Evolutionary conservation across 1,140 invertebrate genomes (phyloP).

Genomic region (Chlorops oryzae): DNA sequence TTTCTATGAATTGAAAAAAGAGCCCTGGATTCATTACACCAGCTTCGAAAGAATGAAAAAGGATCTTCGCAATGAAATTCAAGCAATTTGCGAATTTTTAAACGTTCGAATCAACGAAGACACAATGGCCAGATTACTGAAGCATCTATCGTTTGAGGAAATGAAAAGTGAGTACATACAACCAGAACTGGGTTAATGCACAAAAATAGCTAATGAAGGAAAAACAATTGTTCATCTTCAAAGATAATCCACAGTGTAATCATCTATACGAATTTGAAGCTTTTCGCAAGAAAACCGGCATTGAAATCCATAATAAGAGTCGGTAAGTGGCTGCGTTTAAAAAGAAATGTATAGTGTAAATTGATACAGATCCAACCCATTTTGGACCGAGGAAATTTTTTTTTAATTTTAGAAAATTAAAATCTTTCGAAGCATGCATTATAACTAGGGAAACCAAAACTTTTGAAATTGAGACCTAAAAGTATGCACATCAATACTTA

Average conservation of each 20-base stretch:
- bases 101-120: constrained; percentile 20
- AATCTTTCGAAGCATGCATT: too few relatives aligned
- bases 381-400: too few relatives aligned
- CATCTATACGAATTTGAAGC: background rate
- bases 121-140: constrained; percentile 22
- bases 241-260: background rate
- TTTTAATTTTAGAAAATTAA: too few relatives aligned
- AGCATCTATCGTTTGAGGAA: constrained; percentile 33
- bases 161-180: constrained; percentile 30
- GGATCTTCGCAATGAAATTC: constrained; percentile 21
- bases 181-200: background rate
- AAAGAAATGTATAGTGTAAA: too few relatives aligned
- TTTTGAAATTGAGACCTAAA: too few relatives aligned
- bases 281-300: background rate
- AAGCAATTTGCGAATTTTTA: constrained; percentile 22
- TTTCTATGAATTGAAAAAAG: constrained; percentile 59
- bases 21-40: constrained; percentile 66
- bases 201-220: background rate
- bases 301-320: background rate
- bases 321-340: background rate
- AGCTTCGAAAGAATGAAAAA: constrained; percentile 66
- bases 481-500: too few relatives aligned
- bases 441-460: too few relatives aligned
- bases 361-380: too few relatives aligned
- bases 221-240: background rate